These are phyloP conservation scores for Amblyornis subalaris DNA, from an alignment of 2,113 vertebrate genomes.

Conservation along the genomic window DNA sequence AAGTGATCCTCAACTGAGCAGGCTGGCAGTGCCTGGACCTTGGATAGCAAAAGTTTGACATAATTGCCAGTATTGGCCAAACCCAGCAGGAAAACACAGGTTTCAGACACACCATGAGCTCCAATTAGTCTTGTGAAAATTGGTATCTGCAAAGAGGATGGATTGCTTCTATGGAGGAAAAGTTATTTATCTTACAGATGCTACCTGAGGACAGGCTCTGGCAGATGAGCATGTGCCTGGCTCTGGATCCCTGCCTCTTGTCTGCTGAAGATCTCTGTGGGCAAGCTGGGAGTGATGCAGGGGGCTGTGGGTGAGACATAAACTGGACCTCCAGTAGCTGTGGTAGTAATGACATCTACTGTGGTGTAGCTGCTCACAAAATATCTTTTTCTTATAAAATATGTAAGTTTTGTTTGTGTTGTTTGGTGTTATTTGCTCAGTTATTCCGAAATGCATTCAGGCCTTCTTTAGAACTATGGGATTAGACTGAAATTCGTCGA, in stretches of 20 bases:
- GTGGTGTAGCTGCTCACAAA: background rate
- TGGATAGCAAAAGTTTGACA: background rate
- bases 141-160: background rate
- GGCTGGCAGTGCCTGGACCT: background rate
- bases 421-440: background rate
- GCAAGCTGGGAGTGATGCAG: background rate
- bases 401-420: accelerated
- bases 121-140: background rate
- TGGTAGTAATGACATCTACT: background rate
- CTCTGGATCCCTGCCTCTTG: background rate
- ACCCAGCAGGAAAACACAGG: background rate
- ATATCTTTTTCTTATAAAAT: background rate
- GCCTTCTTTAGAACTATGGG: background rate
- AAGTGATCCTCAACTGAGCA: background rate
- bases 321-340: background rate
- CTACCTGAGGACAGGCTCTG: background rate
- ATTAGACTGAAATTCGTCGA: background rate
- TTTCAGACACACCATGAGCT: background rate
- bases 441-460: background rate
- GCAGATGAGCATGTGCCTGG: background rate
- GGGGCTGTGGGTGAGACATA: accelerated
- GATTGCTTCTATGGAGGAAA: background rate
- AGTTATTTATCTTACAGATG: background rate
- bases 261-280: background rate
- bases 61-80: background rate